Evolutionary conservation across 2,797 vertebrate species (phyloP).

Genomic region (Botia almorhae): DNA sequence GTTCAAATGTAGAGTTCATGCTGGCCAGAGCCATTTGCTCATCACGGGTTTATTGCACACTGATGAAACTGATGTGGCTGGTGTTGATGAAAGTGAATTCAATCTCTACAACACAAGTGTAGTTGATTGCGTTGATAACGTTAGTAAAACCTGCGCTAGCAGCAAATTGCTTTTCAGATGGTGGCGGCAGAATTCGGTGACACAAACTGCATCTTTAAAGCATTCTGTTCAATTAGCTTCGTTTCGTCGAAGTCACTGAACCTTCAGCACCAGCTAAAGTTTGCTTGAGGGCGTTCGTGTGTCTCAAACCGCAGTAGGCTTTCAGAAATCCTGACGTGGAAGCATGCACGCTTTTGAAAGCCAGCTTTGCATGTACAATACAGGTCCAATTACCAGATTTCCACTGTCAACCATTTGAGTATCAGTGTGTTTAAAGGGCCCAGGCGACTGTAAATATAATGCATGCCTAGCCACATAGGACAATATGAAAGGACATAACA

Average conservation of each 20-base stretch:
- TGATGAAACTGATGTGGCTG: conserved; percentile 34
- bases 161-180: conserved; percentile 33
- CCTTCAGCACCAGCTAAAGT: conserved; percentile 30
- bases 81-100: conserved; percentile 36
- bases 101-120: conserved; percentile 22
- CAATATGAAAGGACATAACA: conserved; percentile 39
- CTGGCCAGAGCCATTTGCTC: conserved; percentile 27
- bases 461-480: conserved; percentile 53
- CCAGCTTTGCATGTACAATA: neutral
- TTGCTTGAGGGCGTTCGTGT: conserved; percentile 5
- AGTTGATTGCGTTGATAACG: conserved; percentile 29
- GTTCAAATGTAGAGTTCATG: neutral
- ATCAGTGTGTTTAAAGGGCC: conserved; percentile 49
- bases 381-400: conserved; percentile 57
- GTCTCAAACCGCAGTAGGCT: conserved; percentile 33
- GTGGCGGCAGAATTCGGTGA: conserved; percentile 16
- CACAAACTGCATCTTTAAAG: conserved; percentile 19
- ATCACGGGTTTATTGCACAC: conserved; percentile 20
- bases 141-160: conserved; percentile 23
- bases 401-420: conserved; percentile 42
- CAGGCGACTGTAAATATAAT: conserved; percentile 41
- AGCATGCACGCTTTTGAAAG: neutral
- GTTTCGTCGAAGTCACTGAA: neutral
- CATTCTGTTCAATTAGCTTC: neutral
- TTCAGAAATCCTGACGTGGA: conserved; percentile 44